A percentile compares a stretch with the other conserved stretches of the same genome.
Evolutionary conservation across 2,797 vertebrate genomes (phyloP).

Genomic region (Fringilla coelebs): DNA sequence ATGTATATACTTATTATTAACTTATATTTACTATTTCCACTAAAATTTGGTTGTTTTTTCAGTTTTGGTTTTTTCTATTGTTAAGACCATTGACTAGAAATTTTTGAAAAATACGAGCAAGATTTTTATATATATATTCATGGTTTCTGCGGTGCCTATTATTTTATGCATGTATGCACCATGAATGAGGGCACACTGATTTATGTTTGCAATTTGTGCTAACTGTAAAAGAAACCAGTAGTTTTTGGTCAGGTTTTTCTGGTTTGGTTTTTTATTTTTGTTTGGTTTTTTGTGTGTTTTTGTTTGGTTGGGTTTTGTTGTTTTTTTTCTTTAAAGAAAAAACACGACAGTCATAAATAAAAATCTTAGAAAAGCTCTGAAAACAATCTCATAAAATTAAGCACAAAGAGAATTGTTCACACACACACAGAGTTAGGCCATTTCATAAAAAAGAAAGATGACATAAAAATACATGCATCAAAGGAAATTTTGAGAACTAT

Average conservation of each 20-base stretch:
- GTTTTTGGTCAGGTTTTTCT: background rate
- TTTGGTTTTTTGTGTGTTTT: background rate
- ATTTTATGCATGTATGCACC: background rate
- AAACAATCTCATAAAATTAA: background rate
- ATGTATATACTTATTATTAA: background rate
- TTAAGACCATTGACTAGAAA: background rate
- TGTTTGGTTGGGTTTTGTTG: background rate
- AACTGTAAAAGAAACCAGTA: background rate
- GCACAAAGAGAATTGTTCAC: background rate
- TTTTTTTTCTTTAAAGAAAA: background rate
- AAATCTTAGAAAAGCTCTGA: background rate
- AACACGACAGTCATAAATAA: background rate
- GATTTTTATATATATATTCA: background rate
- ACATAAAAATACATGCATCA: background rate
- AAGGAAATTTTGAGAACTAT: background rate
- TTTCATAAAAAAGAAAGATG: background rate
- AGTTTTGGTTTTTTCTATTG: background rate
- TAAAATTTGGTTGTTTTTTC: accelerated
- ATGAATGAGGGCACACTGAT: background rate
- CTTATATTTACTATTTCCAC: background rate
- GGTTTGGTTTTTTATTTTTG: background rate
- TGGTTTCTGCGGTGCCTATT: background rate
- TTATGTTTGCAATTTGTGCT: background rate
- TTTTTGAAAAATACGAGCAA: background rate
- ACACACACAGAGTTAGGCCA: background rate